phyloP scores from a whole-genome alignment of 2,888 invertebrate genomes.

The Eristalinus sepulchralis region DNA sequence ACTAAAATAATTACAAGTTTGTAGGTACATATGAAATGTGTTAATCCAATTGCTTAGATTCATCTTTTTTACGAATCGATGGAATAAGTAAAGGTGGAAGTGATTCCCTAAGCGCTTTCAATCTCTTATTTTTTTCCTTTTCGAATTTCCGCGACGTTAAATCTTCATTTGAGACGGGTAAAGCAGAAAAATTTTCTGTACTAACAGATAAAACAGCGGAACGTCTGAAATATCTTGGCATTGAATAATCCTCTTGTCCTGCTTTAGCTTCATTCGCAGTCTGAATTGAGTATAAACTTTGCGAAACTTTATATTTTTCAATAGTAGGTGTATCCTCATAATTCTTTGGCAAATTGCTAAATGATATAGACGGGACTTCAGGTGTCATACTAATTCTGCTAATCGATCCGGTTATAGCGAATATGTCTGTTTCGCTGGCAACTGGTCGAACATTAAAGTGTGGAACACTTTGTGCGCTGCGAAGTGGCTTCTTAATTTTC shows the following conservation, averaged over 20 bases:
- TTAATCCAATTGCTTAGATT: constrained; percentile 67
- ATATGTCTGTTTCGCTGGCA: constrained; percentile 80
- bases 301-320: constrained; percentile 80
- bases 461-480: constrained; percentile 79
- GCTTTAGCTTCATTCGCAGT: constrained; percentile 81
- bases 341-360: constrained; percentile 80
- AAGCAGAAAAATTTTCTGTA: constrained; percentile 74
- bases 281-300: constrained; percentile 81
- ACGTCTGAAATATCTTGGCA: constrained; percentile 84
- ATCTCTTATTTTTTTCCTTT: constrained; percentile 79
- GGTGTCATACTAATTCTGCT: constrained; percentile 81
- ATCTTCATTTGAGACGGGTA: constrained; percentile 74
- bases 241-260: constrained; percentile 83
- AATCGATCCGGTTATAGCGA: constrained; percentile 78
- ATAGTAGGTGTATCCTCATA: constrained; percentile 81
- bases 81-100: constrained; percentile 80
- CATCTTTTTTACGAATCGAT: constrained; percentile 73
- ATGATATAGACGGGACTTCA: constrained; percentile 81
- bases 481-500: constrained; percentile 75
- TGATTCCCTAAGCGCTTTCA: constrained; percentile 79
- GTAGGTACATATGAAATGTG: not conserved
- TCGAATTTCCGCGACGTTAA: constrained; percentile 75
- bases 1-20: not conserved
- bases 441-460: constrained; percentile 77
- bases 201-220: constrained; percentile 79